Percentiles rank a stretch among this genome's conserved stretches.
Evolutionary conservation across 2,797 vertebrate genomes (phyloP).

Genomic region (Aselliscus stoliczkanus): DNA sequence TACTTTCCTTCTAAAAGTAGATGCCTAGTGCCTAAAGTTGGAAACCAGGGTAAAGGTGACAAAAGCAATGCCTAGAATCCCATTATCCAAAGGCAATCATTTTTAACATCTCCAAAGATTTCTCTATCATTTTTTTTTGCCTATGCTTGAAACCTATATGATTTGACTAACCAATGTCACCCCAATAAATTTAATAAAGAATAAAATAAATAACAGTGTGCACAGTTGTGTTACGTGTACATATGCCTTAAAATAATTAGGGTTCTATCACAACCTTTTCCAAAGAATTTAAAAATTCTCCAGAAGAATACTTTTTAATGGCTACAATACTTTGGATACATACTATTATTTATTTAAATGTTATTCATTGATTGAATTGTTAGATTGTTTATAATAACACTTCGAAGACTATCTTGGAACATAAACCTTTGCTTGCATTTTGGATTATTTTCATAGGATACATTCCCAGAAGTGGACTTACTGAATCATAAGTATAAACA

Average conservation of each 20-base stretch:
- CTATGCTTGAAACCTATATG: background rate
- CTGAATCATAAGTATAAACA: slow-evolving; percentile 69
- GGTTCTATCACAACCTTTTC: background rate
- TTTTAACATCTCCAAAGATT: background rate
- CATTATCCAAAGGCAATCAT: background rate
- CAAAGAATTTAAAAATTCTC: background rate
- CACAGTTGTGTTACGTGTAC: background rate
- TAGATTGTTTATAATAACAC: slow-evolving; percentile 42
- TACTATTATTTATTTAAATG: slow-evolving; percentile 47
- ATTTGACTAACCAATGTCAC: too few relatives aligned
- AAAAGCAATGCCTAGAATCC: background rate
- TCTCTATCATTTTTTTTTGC: background rate
- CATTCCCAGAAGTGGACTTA: slow-evolving; percentile 73
- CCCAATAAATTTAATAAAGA: too few relatives aligned
- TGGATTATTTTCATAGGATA: slow-evolving; percentile 62
- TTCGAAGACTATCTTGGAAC: slow-evolving; percentile 56
- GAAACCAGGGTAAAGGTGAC: slow-evolving; percentile 8
- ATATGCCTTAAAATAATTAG: slow-evolving; percentile 32
- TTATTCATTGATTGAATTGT: slow-evolving; percentile 27
- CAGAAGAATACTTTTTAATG: slow-evolving; percentile 31
- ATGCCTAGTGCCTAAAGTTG: background rate
- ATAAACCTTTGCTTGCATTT: slow-evolving; percentile 62
- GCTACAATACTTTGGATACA: background rate
- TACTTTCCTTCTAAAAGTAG: background rate
- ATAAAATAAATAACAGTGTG: background rate